Conservation (phyloP, 2,888 invertebrate genomes). For the Brachyopa scutellaris region DNA sequence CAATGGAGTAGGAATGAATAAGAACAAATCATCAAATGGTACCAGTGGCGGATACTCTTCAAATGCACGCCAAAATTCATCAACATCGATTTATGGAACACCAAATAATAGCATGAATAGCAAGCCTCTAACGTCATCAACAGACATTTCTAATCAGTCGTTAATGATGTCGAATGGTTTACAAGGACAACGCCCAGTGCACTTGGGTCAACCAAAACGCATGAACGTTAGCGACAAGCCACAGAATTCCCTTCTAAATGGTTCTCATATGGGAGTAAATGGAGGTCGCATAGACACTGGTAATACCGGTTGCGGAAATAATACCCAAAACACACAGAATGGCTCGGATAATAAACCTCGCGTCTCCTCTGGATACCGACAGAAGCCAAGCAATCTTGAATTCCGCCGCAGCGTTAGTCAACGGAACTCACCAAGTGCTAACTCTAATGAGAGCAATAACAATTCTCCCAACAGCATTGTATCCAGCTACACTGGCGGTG, state of each 20-base stretch:
- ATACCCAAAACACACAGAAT: constrained; percentile 56
- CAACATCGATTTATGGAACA: constrained; percentile 52
- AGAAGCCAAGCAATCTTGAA: constrained; percentile 79
- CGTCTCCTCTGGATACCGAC: constrained; percentile 73
- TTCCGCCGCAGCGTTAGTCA: constrained; percentile 80
- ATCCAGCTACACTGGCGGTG: constrained; percentile 72
- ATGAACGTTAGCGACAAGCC: constrained; percentile 52
- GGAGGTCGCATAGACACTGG: constrained; percentile 56
- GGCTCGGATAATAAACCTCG: constrained; percentile 70
- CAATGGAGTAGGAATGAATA: constrained; percentile 67
- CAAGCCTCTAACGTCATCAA: constrained; percentile 76
- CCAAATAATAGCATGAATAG: constrained; percentile 66
- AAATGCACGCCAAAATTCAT: constrained; percentile 58
- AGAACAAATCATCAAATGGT: constrained; percentile 63
- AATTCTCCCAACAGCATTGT: constrained; percentile 81
- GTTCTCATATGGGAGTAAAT: constrained; percentile 50
- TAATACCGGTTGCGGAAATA: constrained; percentile 50
- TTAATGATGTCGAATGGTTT: constrained; percentile 50
- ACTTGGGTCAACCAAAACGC: constrained; percentile 59
- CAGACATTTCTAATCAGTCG: constrained; percentile 47
- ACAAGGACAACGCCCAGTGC: constrained; percentile 57
- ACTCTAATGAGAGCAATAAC: constrained; percentile 81
- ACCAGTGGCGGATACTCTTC: constrained; percentile 50
- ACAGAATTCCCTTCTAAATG: constrained; percentile 52
- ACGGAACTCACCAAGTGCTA: constrained; percentile 81